Evolutionary conservation across 2,113 vertebrate genomes (phyloP).

Genomic region (Pleuronectes platessa): DNA sequence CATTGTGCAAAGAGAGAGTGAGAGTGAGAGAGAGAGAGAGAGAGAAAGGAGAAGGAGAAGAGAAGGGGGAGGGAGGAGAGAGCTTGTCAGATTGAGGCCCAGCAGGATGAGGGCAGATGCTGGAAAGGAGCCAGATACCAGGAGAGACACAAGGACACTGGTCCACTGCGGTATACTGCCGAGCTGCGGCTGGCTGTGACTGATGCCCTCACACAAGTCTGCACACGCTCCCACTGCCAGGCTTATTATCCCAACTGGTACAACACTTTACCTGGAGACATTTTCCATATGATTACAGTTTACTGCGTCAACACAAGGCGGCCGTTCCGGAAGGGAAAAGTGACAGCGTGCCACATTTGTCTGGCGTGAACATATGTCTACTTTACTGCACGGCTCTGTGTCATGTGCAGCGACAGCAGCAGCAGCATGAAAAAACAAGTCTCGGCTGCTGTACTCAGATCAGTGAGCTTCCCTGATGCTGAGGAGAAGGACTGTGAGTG

Average conservation of each 20-base stretch:
- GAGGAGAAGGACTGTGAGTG: slow-evolving; percentile 54
- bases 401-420: too few species aligned
- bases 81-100: slow-evolving; percentile 52
- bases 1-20: slow-evolving; percentile 4
- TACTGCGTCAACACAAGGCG: background rate
- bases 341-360: background rate
- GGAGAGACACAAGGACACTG: slow-evolving; percentile 73
- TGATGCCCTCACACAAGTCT: slow-evolving; percentile 28
- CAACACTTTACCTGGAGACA: slow-evolving; percentile 8
- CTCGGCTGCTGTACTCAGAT: slow-evolving; percentile 1
- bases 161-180: slow-evolving; percentile 55
- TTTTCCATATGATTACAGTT: background rate
- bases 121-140: slow-evolving; percentile 72
- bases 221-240: slow-evolving; percentile 13
- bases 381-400: background rate
- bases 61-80: slow-evolving; percentile 6
- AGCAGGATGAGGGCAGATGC: slow-evolving; percentile 59
- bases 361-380: background rate
- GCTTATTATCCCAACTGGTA: background rate
- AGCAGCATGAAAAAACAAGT: background rate
- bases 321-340: background rate
- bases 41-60: slow-evolving; percentile 5
- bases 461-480: slow-evolving; percentile 30
- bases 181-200: slow-evolving; percentile 45
- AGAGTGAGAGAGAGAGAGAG: background rate